Evolutionary conservation across 1,140 invertebrate species (phyloP).

Genomic region (Oscheius sp.): DNA sequence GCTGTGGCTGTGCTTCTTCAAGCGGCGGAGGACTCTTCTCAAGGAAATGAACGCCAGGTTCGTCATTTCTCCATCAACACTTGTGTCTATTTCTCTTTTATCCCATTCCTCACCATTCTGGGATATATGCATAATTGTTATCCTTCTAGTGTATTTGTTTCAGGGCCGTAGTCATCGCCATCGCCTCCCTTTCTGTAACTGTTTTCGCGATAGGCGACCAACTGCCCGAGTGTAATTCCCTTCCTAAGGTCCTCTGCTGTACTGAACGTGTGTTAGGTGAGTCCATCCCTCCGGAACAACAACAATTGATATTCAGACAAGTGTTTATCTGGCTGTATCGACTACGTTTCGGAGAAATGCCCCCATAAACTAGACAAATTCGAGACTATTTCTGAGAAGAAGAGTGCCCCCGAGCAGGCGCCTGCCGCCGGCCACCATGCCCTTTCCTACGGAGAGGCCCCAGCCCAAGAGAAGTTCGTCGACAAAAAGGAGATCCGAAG

Average conservation of each 20-base stretch:
- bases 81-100: too few species aligned
- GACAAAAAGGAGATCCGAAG: slow-evolving; percentile 33
- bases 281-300: not conserved
- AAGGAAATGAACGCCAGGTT: slow-evolving; percentile 14
- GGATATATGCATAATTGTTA: not conserved
- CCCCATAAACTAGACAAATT: slow-evolving; percentile 51
- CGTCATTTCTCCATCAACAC: too few species aligned
- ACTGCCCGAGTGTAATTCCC: slow-evolving; percentile 47
- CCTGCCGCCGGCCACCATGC: not conserved
- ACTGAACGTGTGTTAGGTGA: slow-evolving; percentile 49
- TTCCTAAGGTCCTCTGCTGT: slow-evolving; percentile 54
- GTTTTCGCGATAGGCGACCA: slow-evolving; percentile 23
- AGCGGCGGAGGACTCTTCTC: slow-evolving; percentile 23
- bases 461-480: slow-evolving; percentile 41
- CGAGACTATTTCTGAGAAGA: slow-evolving; percentile 38
- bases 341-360: slow-evolving; percentile 48
- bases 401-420: not conserved
- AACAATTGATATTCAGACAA: slow-evolving; percentile 39
- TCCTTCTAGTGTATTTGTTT: slow-evolving; percentile 5
- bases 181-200: slow-evolving; percentile 2
- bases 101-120: not conserved
- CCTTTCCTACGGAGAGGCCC: not conserved
- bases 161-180: slow-evolving; percentile 24
- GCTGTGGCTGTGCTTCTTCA: slow-evolving; percentile 8
- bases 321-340: slow-evolving; percentile 50